Conservation (phyloP, 2,113 vertebrate genomes). For the Xiphophorus maculatus region DNA sequence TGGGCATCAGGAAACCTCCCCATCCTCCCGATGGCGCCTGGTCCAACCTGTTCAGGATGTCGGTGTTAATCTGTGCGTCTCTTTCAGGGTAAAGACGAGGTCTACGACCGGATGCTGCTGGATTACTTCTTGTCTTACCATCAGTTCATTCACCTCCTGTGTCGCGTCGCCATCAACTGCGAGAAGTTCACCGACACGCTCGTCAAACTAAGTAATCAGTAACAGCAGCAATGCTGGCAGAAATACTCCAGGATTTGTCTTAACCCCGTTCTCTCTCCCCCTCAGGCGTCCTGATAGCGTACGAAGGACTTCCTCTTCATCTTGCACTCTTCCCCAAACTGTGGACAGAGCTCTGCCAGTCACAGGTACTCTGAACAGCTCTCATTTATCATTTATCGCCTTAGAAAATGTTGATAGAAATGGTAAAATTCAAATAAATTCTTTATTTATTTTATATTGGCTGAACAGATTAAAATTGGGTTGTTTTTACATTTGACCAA, state of each 20-base stretch:
- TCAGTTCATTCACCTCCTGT: conserved; percentile 98
- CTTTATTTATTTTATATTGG: too few relatives aligned
- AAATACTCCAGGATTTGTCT: rapidly evolving
- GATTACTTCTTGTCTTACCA: conserved; percentile 99
- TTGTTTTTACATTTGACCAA: too few relatives aligned
- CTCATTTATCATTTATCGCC: too few relatives aligned
- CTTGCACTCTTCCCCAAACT: conserved; percentile 96
- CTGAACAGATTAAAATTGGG: too few relatives aligned
- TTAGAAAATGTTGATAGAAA: too few relatives aligned
- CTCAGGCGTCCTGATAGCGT: conserved; percentile 95
- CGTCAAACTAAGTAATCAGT: conserved; percentile 91
- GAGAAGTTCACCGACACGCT: conserved; percentile 99
- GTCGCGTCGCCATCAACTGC: conserved; percentile 98
- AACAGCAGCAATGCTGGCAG: too few relatives aligned
- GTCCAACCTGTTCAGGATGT: not conserved
- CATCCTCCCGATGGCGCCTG: too few relatives aligned
- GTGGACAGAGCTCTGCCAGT: conserved; percentile 97
- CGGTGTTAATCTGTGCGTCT: rapidly evolving
- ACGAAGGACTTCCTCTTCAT: conserved; percentile 96
- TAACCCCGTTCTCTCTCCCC: not conserved
- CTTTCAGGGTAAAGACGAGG: conserved; percentile 94
- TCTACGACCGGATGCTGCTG: conserved; percentile 97
- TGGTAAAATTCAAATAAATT: too few relatives aligned
- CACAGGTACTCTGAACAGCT: conserved; percentile 75
- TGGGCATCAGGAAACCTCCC: too few relatives aligned